Base-by-base conservation (phyloP, 2,888 invertebrate species). In the Caenorhabditis zanzibari region DNA sequence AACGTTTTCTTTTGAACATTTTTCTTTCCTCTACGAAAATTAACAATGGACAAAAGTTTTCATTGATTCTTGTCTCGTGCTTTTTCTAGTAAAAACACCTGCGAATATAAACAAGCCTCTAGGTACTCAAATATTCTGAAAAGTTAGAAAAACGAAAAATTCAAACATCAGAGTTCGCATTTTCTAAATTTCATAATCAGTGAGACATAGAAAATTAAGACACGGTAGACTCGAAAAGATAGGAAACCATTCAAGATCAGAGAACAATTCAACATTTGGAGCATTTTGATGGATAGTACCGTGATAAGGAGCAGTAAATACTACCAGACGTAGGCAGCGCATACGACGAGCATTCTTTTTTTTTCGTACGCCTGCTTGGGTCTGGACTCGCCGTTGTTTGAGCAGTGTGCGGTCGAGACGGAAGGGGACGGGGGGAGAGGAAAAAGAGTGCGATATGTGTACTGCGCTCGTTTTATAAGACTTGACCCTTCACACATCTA, bases 401-500 rank as follows among this genome's bases (percentile, higher is more conserved):
- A 69, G 69, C 69, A 69, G 69, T 69, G 71, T 71, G 77, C 71
- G 69, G 61, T 41, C 61, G 44, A 28, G 77, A 41, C 38, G 61
- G 52, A 63, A 61, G 41, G 61, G 61, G 52, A 63, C 54, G 41
- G 61, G 52, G 26, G 35, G 41, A 32, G 44, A 26, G 35, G 69
- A 28, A 56, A 56, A 69, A 32, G 71, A 59, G 69, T 69, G 77
- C 77, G 69, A 77, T 68, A 69, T 47, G 47, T 71, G 69, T 61
- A 63, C 63, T 63, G 77, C 69, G 69, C 68, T 59, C 77, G 69
- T 77, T 77, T 44, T 44, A 71, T 58, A 47, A 44, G 58, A 68
- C 58, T 58, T 77, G 69, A 77, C 77, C 77, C 77, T 77, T 77
- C 69, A 69, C 77, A 77, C 77, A 71, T 69, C 54, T 63, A 28